These are phyloP conservation scores for Cirrhinus mrigala DNA, from an alignment of 2,797 vertebrate genomes.

Conservation along the genomic window DNA sequence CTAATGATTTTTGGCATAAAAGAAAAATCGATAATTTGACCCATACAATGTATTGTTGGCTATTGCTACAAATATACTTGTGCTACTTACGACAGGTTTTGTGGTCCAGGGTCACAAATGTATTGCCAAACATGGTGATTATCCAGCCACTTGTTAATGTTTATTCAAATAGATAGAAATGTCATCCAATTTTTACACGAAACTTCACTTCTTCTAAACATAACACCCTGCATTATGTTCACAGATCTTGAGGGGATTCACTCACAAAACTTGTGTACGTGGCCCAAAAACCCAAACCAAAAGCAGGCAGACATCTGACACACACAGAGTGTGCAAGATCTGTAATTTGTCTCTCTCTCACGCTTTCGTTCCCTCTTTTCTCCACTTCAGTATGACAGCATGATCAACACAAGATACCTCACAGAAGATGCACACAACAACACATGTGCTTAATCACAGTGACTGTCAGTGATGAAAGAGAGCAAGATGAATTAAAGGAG, in stretches of 20 bases:
- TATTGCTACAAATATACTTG: no score
- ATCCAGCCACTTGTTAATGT: neutral
- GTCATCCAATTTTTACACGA: neutral
- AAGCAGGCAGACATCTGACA: neutral
- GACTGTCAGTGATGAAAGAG: conserved; percentile 24
- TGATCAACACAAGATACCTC: conserved; percentile 7
- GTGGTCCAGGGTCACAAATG: neutral
- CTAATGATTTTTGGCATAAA: no score
- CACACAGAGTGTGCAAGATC: neutral
- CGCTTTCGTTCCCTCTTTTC: neutral
- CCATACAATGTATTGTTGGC: no score
- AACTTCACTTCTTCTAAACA: neutral
- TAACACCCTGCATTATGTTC: neutral
- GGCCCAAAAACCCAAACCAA: conserved; percentile 19
- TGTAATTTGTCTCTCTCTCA: conserved; percentile 25
- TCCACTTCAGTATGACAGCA: neutral
- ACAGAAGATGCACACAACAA: conserved; percentile 4
- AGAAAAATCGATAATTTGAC: no score
- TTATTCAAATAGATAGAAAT: neutral
- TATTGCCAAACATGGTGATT: neutral
- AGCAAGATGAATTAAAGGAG: neutral
- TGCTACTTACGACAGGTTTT: no score
- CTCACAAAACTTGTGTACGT: conserved; percentile 7
- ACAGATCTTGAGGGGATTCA: neutral
- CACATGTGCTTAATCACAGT: conserved; percentile 16